A percentile compares a stretch with the other conserved stretches of the same genome.
Evolutionary conservation across 2,888 invertebrate species (phyloP).

Genomic region (Byasa hedistus): DNA sequence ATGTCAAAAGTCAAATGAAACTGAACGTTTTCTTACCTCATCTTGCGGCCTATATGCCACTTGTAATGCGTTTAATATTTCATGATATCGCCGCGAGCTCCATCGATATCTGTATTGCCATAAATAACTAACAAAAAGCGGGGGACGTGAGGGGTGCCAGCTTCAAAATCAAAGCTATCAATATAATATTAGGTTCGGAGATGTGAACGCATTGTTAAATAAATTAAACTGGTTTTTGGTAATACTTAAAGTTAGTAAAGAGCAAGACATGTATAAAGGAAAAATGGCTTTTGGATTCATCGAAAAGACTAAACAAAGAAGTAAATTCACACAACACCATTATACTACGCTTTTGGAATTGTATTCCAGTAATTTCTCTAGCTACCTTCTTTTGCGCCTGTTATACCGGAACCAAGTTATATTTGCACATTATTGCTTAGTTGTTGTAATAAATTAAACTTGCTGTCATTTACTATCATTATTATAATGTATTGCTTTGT

Average conservation of each 20-base stretch:
- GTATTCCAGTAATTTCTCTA: too few relatives aligned
- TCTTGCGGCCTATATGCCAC: conserved; percentile 75
- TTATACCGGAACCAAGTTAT: too few relatives aligned
- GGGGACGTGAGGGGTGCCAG: conserved; percentile 52
- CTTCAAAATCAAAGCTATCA: conserved; percentile 70
- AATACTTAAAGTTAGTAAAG: neutral
- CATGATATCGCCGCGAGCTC: conserved; percentile 72
- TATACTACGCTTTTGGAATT: too few relatives aligned
- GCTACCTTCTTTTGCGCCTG: too few relatives aligned
- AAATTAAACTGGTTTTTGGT: conserved; percentile 29
- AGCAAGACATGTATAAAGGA: too few relatives aligned
- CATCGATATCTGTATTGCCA: conserved; percentile 71
- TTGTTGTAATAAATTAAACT: too few relatives aligned
- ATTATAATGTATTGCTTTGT: too few relatives aligned
- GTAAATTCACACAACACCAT: too few relatives aligned
- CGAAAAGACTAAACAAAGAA: too few relatives aligned
- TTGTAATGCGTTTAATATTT: conserved; percentile 80
- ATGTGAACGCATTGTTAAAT: conserved; percentile 44
- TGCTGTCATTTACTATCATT: too few relatives aligned
- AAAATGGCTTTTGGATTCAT: too few relatives aligned
- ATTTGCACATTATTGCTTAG: too few relatives aligned
- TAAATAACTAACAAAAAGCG: conserved; percentile 75
- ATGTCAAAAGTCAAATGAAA: conserved; percentile 56
- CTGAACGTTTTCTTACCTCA: conserved; percentile 72
- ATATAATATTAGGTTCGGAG: conserved; percentile 71